These are phyloP conservation scores for Thalassophryne amazonica DNA, from an alignment of 2,797 vertebrate species.

Conservation along the genomic window DNA sequence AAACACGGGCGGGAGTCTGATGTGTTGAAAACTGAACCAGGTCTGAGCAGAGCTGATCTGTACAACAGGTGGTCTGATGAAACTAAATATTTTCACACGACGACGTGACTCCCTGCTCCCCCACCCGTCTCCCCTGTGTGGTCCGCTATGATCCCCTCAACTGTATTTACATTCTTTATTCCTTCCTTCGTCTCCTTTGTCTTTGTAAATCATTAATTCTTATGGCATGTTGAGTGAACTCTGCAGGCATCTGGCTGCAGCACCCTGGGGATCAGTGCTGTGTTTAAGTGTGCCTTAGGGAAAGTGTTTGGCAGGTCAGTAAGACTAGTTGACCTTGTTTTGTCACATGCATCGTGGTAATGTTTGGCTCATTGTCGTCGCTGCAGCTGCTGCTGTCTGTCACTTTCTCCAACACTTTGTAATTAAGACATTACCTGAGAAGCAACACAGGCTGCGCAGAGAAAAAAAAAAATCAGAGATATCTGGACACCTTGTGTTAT, in stretches of 20 bases:
- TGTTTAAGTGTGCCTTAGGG: constrained; percentile 11
- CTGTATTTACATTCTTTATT: constrained; percentile 62
- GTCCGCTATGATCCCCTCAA: constrained; percentile 46
- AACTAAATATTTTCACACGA: constrained; percentile 42
- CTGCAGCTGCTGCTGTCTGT: constrained; percentile 63
- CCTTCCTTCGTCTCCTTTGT: constrained; percentile 21
- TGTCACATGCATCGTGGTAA: constrained; percentile 57
- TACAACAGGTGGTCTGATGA: constrained; percentile 60
- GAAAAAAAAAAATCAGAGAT: no score
- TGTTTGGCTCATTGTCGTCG: constrained; percentile 34
- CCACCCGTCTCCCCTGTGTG: constrained; percentile 46
- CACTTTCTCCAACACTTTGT: constrained; percentile 39
- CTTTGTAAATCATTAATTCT: constrained; percentile 56
- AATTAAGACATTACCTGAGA: constrained; percentile 47
- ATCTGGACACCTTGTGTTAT: no score
- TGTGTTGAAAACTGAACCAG: constrained; percentile 27
- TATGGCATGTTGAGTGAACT: constrained; percentile 45
- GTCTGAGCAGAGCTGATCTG: constrained; percentile 27
- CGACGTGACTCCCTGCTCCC: constrained; percentile 23
- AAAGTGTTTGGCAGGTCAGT: constrained; percentile 47
- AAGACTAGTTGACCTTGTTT: constrained; percentile 54
- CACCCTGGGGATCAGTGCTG: constrained; percentile 12
- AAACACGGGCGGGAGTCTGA: constrained; percentile 22
- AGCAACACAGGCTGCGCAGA: neutral
- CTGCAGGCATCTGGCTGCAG: constrained; percentile 29